Percentiles rank a stretch among this genome's conserved stretches.
Evolutionary conservation across 2,113 vertebrate species (phyloP).

Genomic region (Shinisaurus crocodilurus): DNA sequence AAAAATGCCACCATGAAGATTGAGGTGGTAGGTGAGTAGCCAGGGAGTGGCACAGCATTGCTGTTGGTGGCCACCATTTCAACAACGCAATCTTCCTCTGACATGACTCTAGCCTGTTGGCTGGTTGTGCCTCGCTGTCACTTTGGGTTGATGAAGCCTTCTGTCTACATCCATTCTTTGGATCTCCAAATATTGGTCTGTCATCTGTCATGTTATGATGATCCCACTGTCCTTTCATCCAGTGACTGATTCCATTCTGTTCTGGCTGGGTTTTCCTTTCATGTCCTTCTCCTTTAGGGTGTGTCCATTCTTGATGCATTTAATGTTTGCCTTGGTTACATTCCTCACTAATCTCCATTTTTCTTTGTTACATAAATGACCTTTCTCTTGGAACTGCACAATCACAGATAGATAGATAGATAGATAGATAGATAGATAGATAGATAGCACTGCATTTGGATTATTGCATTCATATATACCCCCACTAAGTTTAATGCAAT

Average conservation of each 20-base stretch:
- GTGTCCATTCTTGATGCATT: not conserved
- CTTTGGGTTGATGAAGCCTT: not conserved
- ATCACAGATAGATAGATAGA: too few relatives aligned
- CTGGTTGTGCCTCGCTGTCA: not conserved
- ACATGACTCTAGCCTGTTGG: not conserved
- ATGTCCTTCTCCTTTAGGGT: not conserved
- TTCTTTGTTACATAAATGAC: too few relatives aligned
- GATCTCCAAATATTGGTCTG: not conserved
- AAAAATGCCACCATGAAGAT: accelerated
- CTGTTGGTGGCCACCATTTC: not conserved
- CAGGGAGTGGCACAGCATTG: not conserved
- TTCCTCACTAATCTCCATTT: not conserved
- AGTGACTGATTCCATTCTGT: not conserved
- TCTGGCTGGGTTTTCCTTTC: not conserved
- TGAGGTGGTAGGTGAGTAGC: not conserved
- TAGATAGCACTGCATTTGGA: not conserved
- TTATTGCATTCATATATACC: not conserved
- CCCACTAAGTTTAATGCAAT: too few relatives aligned
- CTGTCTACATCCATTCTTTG: not conserved
- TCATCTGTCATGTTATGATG: not conserved
- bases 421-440: not conserved
- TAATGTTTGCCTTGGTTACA: not conserved
- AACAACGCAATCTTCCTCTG: too few relatives aligned
- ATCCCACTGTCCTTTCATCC: not conserved
- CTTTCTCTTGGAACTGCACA: not conserved